Conservation (phyloP, 1,140 invertebrate species). For the Geopemphigus sp. region DNA sequence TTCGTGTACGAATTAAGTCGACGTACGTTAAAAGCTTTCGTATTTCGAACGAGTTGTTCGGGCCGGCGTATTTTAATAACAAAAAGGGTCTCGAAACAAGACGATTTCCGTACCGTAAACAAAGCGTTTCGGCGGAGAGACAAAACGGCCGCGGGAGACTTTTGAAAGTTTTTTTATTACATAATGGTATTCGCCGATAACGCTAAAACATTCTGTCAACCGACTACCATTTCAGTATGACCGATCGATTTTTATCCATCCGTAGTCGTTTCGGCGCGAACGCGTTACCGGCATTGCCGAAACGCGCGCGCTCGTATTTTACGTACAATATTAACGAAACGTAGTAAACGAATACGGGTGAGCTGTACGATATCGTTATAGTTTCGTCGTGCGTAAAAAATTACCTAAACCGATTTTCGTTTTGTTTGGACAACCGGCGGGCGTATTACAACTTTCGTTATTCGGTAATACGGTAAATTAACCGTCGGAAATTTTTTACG, state of each 20-base stretch:
- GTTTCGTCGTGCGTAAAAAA: too few relatives aligned
- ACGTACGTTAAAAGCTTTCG: constrained; percentile 1
- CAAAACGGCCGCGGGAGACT: constrained; percentile 25
- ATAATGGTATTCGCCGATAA: constrained; percentile 20
- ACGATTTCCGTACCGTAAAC: constrained; percentile 12
- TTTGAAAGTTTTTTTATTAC: constrained; percentile 16
- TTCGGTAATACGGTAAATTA: too few relatives aligned
- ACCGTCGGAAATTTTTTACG: too few relatives aligned
- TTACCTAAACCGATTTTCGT: too few relatives aligned
- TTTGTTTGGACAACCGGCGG: too few relatives aligned
- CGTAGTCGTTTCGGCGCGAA: neutral
- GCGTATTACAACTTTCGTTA: too few relatives aligned
- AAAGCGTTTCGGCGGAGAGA: constrained; percentile 8
- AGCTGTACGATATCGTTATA: too few relatives aligned
- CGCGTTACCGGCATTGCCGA: neutral
- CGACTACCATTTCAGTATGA: constrained; percentile 19
- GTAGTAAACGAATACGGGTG: too few relatives aligned
- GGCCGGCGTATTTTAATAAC: constrained; percentile 20
- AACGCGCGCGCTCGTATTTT: too few relatives aligned
- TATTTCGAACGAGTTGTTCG: neutral
- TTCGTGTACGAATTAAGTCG: neutral
- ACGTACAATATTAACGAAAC: neutral
- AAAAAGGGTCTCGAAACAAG: neutral
- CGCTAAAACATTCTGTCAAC: constrained; percentile 10
- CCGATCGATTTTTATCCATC: constrained; percentile 6